Evolutionary conservation across 2,888 invertebrate genomes (phyloP), one percentile per base, ranked within the genome.

Genomic region (Caenorhabditis drosophilae): DNA sequence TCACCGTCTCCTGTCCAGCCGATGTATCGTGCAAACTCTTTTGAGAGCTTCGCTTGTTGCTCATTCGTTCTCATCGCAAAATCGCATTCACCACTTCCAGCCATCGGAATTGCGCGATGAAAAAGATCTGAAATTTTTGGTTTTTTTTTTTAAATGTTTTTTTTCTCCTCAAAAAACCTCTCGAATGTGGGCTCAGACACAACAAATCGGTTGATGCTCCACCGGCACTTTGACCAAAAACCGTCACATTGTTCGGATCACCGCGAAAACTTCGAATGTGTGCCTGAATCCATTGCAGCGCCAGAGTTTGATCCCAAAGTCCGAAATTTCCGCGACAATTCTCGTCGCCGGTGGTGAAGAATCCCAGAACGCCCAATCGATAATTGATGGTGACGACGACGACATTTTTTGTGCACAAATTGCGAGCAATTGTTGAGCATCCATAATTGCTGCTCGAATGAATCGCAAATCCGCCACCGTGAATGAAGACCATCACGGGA

Each of bases 161-260:
- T 15, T 16, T 36, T 45, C 35, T 16, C 20, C n/a, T 9, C 40
- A 35, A 20, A 9, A 23, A n/a, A 72, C 73, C 59, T 48, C 66
- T 56, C 22, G 77, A 75, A 25, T 74, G 68, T 7, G 77, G 77
- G 15, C 70, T 70, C n/a, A 77, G 31, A 15, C 59, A 54, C 12
- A 77, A 55, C 15, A 75, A 53, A 49, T 78, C 78, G 3, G 62
- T 70, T 11, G 70, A 70, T 1, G 73, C 73, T 34, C 75, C 79
- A 15, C 79, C 79, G 11, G 78, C 78, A 61, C 75, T 76, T 42
- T 80, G 79, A 1, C 79, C 80, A 53, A 81, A 81, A 15, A 81
- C 70, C 3, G 83, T 83, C 18, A 83, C 73, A 49, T 76, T 77
- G 18, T 64, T 51, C 9, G 78, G 73, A 48, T 82, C 71, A 11